These are phyloP conservation scores for Aspidiotus rigidus DNA, from an alignment of 2,888 invertebrate genomes.

Conservation along the genomic window DNA sequence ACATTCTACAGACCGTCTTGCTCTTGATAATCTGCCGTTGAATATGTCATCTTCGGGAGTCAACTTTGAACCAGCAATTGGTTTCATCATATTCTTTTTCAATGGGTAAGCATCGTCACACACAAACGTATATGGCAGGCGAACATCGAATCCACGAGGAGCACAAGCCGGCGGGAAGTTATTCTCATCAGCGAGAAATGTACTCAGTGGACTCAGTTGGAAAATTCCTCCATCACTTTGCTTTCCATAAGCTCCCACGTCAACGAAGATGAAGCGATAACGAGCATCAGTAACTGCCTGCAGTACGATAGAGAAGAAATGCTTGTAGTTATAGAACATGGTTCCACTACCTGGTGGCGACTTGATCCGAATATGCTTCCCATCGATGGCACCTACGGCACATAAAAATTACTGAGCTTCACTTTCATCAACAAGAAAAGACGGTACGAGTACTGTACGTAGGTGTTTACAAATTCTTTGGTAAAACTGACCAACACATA, in stretches of 20 bases:
- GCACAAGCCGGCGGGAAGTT: neutral
- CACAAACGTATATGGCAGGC: neutral
- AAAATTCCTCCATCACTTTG: neutral
- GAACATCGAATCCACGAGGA: neutral
- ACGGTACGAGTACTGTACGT: neutral
- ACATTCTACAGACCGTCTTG: too few relatives aligned
- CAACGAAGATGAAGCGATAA: neutral
- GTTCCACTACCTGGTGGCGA: neutral
- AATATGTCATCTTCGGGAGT: constrained; percentile 2
- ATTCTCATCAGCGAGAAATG: neutral
- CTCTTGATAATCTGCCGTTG: too few relatives aligned
- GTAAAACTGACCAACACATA: neutral
- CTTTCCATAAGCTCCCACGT: neutral
- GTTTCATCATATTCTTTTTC: constrained; percentile 21
- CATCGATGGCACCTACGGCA: neutral
- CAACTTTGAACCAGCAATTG: neutral
- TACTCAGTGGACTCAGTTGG: neutral
- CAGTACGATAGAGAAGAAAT: neutral
- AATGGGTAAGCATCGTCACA: constrained; percentile 26
- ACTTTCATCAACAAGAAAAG: neutral
- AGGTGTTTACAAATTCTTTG: neutral
- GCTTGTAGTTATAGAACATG: neutral
- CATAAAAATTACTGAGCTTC: neutral
- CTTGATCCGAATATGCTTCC: neutral
- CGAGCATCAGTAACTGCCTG: neutral